phyloP scores from a whole-genome alignment of 2,113 vertebrate species.

The Xiphias gladius region DNA sequence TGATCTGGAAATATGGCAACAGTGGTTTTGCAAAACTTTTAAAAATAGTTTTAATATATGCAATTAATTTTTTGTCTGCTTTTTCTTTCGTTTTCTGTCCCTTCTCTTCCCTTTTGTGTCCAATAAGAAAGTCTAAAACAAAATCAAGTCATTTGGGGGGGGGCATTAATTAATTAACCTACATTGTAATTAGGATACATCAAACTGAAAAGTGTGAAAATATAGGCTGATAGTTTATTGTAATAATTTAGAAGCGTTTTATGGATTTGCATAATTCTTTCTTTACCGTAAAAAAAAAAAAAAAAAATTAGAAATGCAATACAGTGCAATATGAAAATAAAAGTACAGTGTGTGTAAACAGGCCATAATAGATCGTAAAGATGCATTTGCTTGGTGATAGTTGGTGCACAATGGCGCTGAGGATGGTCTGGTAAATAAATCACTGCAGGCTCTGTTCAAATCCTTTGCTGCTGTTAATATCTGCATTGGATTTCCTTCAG shows the following conservation, averaged over 20 bases:
- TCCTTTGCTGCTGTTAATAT: neutral
- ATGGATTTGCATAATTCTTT: neutral
- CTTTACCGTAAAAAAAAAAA: neutral
- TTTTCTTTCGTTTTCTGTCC: neutral
- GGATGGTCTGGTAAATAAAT: neutral
- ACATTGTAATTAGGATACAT: neutral
- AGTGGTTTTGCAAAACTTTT: too few relatives aligned
- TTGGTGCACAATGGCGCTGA: neutral
- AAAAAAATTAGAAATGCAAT: neutral
- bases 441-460: conserved; percentile 25
- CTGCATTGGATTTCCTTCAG: neutral
- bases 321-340: neutral
- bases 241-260: neutral
- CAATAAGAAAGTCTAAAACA: neutral
- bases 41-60: neutral
- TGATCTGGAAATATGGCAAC: too few relatives aligned
- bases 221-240: neutral
- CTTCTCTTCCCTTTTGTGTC: too few relatives aligned
- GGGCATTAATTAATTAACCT: neutral
- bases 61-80: neutral
- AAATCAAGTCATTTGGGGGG: neutral
- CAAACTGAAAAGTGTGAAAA: neutral
- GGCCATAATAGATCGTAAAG: neutral
- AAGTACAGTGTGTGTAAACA: neutral
- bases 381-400: neutral